phyloP scores from a whole-genome alignment of 2,113 vertebrate genomes.

The Psephotus haematonotus region DNA sequence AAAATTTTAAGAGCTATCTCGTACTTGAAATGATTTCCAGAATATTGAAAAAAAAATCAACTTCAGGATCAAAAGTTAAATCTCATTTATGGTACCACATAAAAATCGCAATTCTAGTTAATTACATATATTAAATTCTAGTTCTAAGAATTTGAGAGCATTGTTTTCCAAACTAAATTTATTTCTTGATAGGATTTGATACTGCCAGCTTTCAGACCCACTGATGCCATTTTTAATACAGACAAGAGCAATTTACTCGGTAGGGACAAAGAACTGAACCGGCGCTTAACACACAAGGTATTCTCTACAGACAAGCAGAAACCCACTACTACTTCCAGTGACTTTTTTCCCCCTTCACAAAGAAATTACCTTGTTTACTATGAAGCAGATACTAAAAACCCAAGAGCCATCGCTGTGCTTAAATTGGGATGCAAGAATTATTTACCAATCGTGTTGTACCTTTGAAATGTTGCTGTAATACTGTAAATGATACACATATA shows the following conservation, averaged over 20 bases:
- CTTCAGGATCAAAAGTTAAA: not conserved
- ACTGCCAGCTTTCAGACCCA: not conserved
- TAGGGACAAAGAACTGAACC: conserved; percentile 40
- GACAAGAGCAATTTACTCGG: conserved; percentile 2
- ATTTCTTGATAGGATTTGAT: not conserved
- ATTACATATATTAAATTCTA: not conserved
- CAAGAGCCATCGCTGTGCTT: not conserved
- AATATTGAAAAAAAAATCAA: not conserved
- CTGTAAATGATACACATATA: not conserved
- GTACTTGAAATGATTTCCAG: not conserved
- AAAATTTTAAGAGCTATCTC: not conserved
- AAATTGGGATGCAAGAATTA: not conserved
- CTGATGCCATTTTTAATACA: not conserved
- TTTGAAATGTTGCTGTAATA: not conserved
- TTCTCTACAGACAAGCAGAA: not conserved
- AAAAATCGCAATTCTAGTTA: not conserved
- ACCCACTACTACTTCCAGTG: not conserved
- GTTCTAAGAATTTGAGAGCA: not conserved
- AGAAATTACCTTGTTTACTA: not conserved
- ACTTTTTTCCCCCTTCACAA: not conserved
- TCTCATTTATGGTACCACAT: not conserved
- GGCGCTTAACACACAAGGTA: not conserved
- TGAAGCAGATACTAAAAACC: not conserved
- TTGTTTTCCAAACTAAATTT: not conserved
- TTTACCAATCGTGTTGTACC: not conserved